Evolutionary conservation across 2,888 invertebrate genomes (phyloP).

Genomic region (Ecliptopera silaceata): DNA sequence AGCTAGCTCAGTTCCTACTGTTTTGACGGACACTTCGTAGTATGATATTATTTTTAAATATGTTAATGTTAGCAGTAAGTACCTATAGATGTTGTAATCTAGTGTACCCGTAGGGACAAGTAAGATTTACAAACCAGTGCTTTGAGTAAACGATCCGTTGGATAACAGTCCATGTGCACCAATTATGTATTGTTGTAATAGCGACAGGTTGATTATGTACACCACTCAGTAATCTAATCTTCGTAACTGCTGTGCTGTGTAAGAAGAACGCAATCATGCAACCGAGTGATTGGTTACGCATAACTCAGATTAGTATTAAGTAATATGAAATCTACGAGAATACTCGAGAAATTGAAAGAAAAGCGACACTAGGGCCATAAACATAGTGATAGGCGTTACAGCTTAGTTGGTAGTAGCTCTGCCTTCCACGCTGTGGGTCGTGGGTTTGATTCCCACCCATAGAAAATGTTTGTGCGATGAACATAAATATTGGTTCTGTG

Average conservation of each 20-base stretch:
- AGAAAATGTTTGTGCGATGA: too few species aligned
- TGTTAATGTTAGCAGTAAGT: not conserved
- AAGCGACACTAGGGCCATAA: too few species aligned
- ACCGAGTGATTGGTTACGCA: conserved; percentile 27
- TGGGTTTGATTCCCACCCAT: too few species aligned
- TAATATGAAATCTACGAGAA: too few species aligned
- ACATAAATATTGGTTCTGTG: too few species aligned
- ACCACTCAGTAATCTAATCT: conserved; percentile 34
- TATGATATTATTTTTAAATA: too few species aligned
- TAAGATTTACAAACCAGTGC: conserved; percentile 15
- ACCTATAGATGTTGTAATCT: conserved; percentile 11
- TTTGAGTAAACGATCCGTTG: conserved; percentile 27
- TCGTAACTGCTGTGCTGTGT: conserved; percentile 31
- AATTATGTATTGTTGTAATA: conserved; percentile 45
- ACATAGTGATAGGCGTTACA: too few species aligned
- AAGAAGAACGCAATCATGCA: conserved; percentile 36
- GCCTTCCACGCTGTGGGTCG: too few species aligned
- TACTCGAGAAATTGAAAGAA: too few species aligned
- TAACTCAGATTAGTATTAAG: conserved; percentile 17
- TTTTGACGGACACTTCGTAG: too few species aligned
- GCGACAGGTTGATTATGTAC: conserved; percentile 41
- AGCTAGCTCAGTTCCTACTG: too few species aligned
- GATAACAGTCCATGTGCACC: conserved; percentile 24
- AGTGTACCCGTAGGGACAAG: conserved; percentile 11
- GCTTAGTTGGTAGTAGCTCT: too few species aligned